Base-by-base conservation (phyloP, 2,797 vertebrate genomes). In the Champsocephalus gunnari region DNA sequence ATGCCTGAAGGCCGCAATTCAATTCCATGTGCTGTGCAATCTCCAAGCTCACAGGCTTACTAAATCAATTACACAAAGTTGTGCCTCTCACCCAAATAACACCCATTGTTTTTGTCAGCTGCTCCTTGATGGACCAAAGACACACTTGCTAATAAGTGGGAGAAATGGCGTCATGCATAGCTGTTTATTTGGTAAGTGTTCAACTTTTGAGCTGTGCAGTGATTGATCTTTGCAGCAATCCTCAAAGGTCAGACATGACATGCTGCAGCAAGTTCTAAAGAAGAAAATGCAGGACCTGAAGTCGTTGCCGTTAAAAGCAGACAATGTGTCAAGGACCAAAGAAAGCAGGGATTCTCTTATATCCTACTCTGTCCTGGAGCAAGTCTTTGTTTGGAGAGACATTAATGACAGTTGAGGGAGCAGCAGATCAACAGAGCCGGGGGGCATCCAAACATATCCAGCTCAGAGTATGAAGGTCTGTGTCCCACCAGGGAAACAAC, bases 11-110 rank as follows among this genome's bases (percentile, higher is more conserved):
- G 14, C 62, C 16, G 62, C 87, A 78, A 86, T 91, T 88, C 91
- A 89, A 83, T 92, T 89, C 86, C 81, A 78, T 87, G 80, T 79
- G 87, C 59, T 21, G 75, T 65, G 82, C 84, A 91, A 90, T 93
- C 89, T 90, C 73, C 21, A 80, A 87, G 89, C 88, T 88, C 84
- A 91, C 89, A 89, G 90, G 86, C 91, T 90, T 86, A 85, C 91
- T 84, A 90, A 94, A 94, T 94, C 92, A 94, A 95, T 95, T 92
- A 95, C 88, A 90, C 88, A 87, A 88, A 84, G 76, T 81, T 90
- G 87, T 55, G 80, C 77, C 57, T 88, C 80, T 85, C 81, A 75
- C 68, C 58, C 75, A 71, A 73, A 69, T 71, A 71, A 85, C 77
- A 87, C 60, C 69, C 75, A 82, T 67, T 87, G 83, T 89, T 88